Conservation (phyloP, 1,140 invertebrate species). For the Heliconius himera region DNA sequence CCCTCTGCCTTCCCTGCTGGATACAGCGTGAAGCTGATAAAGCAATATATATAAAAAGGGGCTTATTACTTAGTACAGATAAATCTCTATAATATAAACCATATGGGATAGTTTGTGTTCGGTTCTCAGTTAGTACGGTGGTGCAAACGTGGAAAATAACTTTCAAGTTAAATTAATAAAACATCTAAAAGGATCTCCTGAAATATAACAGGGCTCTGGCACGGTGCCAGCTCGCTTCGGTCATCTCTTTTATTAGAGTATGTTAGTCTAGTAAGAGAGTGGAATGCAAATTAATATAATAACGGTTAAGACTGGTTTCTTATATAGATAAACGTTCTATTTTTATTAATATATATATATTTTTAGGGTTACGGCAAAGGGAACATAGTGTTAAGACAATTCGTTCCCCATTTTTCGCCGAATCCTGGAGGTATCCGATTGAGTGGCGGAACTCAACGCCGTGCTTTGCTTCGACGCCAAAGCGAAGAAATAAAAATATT, state of each 20-base stretch:
- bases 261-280: conserved; percentile 41
- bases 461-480: no score
- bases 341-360: not conserved
- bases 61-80: no score
- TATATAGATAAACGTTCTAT: not conserved
- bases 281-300: conserved; percentile 49
- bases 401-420: no score
- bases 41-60: no score
- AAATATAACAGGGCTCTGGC: conserved; percentile 70
- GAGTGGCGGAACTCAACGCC: no score
- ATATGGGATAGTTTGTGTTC: not conserved
- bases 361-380: no score
- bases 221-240: conserved; percentile 56
- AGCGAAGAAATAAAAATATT: no score
- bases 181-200: conserved; percentile 73
- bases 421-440: no score
- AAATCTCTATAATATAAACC: not conserved
- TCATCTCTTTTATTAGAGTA: conserved; percentile 67
- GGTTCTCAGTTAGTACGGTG: conserved; percentile 15
- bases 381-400: no score
- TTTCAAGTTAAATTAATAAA: conserved; percentile 76
- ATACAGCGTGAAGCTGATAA: no score
- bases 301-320: not conserved
- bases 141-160: conserved; percentile 53
- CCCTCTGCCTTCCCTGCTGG: no score